Evolutionary conservation across 2,113 vertebrate genomes (phyloP).

Genomic region (Caranx ignobilis): DNA sequence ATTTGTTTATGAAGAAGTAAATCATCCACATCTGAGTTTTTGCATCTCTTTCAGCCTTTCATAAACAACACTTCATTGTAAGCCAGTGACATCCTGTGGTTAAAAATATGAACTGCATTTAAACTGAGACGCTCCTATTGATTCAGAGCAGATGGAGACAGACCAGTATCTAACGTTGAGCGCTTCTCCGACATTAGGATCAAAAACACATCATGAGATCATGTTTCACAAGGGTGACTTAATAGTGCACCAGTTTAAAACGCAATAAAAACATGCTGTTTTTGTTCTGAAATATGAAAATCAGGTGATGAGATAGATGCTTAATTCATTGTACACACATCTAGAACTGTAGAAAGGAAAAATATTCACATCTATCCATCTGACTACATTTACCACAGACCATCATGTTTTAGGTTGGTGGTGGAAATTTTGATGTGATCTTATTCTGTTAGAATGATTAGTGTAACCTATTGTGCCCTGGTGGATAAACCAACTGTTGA

Average conservation of each 20-base stretch:
- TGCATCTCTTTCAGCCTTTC: neutral
- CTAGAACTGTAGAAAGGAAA: neutral
- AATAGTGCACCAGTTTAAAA: neutral
- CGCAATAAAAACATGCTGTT: neutral
- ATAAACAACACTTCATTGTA: neutral
- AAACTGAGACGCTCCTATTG: neutral
- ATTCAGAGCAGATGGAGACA: neutral
- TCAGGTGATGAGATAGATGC: neutral
- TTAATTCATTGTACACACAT: neutral
- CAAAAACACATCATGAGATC: neutral
- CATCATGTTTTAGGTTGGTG: neutral
- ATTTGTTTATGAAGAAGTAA: too few species aligned
- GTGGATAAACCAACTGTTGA: too few species aligned
- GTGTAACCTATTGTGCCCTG: too few species aligned
- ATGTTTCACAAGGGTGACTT: neutral
- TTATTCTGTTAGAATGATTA: too few species aligned
- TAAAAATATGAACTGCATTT: slow-evolving; percentile 11
- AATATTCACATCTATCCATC: neutral
- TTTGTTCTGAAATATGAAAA: neutral
- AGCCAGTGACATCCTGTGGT: slow-evolving; percentile 58
- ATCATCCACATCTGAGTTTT: neutral
- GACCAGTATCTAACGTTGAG: too few species aligned
- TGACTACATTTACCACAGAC: neutral
- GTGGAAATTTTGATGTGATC: too few species aligned
- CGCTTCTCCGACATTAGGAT: neutral